Base-by-base conservation (phyloP, 2,113 vertebrate genomes). In the Psephotus haematonotus region DNA sequence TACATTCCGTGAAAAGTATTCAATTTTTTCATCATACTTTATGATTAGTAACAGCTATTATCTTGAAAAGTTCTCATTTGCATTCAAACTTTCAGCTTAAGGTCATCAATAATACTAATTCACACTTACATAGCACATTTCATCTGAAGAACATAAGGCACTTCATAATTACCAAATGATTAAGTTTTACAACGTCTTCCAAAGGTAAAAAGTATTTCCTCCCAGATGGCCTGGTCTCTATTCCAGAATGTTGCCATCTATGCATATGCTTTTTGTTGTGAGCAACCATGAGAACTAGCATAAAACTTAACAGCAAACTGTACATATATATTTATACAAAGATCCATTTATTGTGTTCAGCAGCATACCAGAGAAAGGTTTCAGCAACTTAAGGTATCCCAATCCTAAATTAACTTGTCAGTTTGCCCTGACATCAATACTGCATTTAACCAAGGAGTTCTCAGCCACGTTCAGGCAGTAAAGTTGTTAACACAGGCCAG, bases 121-220 rank as follows among this genome's bases (percentile, higher is more conserved):
- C 74, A 88, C 46, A 93, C 59, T 92, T 88, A 81, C 13, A 57
- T 62, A 85, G 68, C 53, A 74, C 64, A 86, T 90, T 94, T 96
- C 50, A 90, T 80, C 62, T 93, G 92, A 93, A 88, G 86, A 93
- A 86, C 77, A 83, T 86, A 80, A 95, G 93, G 53, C 59, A 88
- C 63, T 92, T 77, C 43, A 74, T 74, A 86, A 94, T 62, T 92
- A 79, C 37, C 75, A 94, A 92, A 88, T 84, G 25, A 92, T 86
- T 85, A 74, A 62, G 59, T 65, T 90, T 90, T 80, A 57, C 35
- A 81, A 6, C 6, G 55, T 27, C 25, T 89, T 72, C 75, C 50
- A 83, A 76, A 83, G 57, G 63, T 74, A 80, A 62, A 65, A 95
- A 70, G 24, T 80, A 88, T 86, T 80, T 69, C 18, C 63, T 57